Conservation (phyloP, 2,888 invertebrate species). For the Liodrosophila aerea region DNA sequence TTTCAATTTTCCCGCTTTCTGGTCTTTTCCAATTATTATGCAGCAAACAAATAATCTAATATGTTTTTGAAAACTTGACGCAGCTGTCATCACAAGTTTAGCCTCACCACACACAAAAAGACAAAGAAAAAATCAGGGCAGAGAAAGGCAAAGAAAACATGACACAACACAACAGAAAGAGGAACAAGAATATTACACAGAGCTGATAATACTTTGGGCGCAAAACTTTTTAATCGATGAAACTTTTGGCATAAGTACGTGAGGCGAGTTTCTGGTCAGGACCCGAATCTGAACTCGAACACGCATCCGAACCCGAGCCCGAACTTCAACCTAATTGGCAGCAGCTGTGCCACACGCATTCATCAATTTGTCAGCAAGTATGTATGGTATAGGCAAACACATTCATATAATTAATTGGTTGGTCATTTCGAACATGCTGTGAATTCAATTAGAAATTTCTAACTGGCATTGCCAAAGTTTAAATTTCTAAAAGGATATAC, state of each 20-base stretch:
- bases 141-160: slow-evolving; percentile 4
- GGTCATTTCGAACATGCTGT: slow-evolving; percentile 28
- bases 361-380: slow-evolving; percentile 49
- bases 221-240: slow-evolving; percentile 73
- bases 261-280: slow-evolving; percentile 30
- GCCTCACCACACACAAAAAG: background rate
- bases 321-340: slow-evolving; percentile 66
- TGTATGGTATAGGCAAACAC: slow-evolving; percentile 30
- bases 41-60: slow-evolving; percentile 65
- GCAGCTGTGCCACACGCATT: slow-evolving; percentile 46
- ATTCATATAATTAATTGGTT: slow-evolving; percentile 54
- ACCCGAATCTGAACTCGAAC: slow-evolving; percentile 2
- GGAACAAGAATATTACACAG: slow-evolving; percentile 33
- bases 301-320: slow-evolving; percentile 8
- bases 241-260: slow-evolving; percentile 65
- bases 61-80: slow-evolving; percentile 49
- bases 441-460: slow-evolving; percentile 20
- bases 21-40: slow-evolving; percentile 55
- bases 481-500: too few species aligned
- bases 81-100: slow-evolving; percentile 47
- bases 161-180: slow-evolving; percentile 3
- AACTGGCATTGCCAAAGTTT: background rate
- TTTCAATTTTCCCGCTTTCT: slow-evolving; percentile 41
- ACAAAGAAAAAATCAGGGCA: slow-evolving; percentile 4
- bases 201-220: slow-evolving; percentile 62